Evolutionary conservation across 2,888 invertebrate genomes (phyloP), one percentile per base, ranked within the genome.

Genomic region (Lepas anatifera): DNA sequence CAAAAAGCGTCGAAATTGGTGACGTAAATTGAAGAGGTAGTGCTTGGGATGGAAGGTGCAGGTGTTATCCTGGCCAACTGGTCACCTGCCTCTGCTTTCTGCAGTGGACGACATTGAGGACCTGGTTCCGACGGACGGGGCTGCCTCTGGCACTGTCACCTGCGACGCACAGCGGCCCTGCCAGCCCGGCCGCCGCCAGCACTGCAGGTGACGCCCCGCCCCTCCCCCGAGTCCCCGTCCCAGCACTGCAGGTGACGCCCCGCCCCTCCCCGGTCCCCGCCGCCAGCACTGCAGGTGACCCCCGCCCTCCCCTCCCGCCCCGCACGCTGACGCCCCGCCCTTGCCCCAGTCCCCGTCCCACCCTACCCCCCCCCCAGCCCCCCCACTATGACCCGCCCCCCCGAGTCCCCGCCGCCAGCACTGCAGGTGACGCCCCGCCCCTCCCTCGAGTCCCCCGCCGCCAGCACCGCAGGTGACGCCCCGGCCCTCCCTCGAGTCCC

Each of bases 61-160:
- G n/a, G n/a, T n/a, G n/a, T n/a, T n/a, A n/a, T n/a, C n/a, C n/a
- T n/a, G n/a, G n/a, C n/a, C n/a, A n/a, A 41, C 41, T 16, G 1
- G 41, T 4, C 2, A 41, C 41, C 48, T n/a, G 18, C 48, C 25
- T 4, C 25, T 10, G 25, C 48, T 41, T 10, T 41, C 48, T 10
- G 58, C 58, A 58, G 58, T 58, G 58, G 18, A 22, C 35, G 58
- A 58, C 58, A 58, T 58, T 22, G 58, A 58, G 58, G 58, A 58
- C 18, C 58, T 58, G 58, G 22, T 58, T 18, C 35, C 32, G 58
- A 22, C 13, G 8, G 32, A 35, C 8, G 3, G 8, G 7, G 16
- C 16, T 1, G 7, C 32, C 11, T 32, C n/a, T 7, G 35, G 22
- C 22, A 6, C 32, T 7, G 10, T 35, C 22, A 58, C 58, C 7